Conservation (phyloP, 2,797 vertebrate species). For the Neosilurus hyrtlii region DNA sequence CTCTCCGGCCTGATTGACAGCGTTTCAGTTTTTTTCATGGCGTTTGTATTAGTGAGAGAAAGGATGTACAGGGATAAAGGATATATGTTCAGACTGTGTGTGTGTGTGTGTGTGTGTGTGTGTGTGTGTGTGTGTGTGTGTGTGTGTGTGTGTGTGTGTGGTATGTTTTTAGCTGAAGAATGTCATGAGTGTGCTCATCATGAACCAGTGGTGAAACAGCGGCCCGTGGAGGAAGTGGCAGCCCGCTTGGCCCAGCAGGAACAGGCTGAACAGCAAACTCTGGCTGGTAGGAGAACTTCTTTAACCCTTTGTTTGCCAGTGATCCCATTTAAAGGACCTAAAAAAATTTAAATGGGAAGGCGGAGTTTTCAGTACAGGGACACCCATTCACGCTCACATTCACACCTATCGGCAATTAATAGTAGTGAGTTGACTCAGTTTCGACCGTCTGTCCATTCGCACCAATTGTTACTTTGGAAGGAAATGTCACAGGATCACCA, state of each 20-base stretch:
- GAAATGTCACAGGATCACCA: too few relatives aligned
- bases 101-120: constrained; percentile 5
- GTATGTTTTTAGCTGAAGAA: constrained; percentile 55
- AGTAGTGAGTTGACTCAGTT: too few relatives aligned
- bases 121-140: constrained; percentile 6
- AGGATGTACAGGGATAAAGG: neutral
- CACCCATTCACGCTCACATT: too few relatives aligned
- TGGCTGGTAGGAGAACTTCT: constrained; percentile 71
- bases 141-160: neutral
- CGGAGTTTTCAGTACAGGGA: too few relatives aligned
- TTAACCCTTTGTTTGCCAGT: neutral
- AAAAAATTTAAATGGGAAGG: neutral
- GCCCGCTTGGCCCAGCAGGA: constrained; percentile 86
- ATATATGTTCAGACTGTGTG: constrained; percentile 5
- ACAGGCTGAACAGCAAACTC: constrained; percentile 76
- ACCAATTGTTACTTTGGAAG: too few relatives aligned
- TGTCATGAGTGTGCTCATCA: constrained; percentile 65
- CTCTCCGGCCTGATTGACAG: neutral
- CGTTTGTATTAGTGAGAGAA: neutral
- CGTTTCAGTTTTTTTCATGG: neutral
- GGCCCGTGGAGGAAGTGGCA: constrained; percentile 84
- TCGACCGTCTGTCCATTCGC: too few relatives aligned
- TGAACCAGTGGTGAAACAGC: constrained; percentile 72
- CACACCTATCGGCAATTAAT: too few relatives aligned
- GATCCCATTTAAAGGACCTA: neutral